Percentiles rank a stretch among this genome's conserved stretches.
Conservation (phyloP, 2,113 vertebrate genomes). For the Struthio camelus region DNA sequence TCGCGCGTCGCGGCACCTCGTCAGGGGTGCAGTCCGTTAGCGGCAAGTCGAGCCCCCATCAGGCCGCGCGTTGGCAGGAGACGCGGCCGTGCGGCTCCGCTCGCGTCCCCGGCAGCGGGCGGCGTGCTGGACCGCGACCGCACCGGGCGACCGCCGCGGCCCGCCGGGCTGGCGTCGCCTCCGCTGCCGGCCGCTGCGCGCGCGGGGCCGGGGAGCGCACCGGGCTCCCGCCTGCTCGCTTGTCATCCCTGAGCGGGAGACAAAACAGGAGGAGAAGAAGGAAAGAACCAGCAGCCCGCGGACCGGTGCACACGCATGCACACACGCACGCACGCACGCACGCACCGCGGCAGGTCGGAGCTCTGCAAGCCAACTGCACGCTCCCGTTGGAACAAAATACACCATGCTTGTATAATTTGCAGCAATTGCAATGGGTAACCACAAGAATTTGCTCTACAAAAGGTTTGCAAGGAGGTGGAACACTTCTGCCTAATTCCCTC, state of each 20-base stretch:
- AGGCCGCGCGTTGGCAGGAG: not conserved
- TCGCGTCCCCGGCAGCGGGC: no score
- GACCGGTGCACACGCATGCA: no score
- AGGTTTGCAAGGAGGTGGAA: constrained; percentile 45
- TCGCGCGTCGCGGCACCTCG: not conserved
- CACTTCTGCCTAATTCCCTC: constrained; percentile 44
- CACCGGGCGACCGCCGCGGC: no score
- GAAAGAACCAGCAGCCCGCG: not conserved
- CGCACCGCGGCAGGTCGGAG: not conserved
- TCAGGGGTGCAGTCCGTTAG: no score
- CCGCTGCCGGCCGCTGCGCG: no score
- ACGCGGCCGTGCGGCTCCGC: no score
- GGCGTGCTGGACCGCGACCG: no score
- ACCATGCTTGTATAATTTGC: constrained; percentile 38
- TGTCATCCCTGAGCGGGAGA: no score
- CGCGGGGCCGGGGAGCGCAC: no score
- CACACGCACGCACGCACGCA: not conserved
- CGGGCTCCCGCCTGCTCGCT: no score
- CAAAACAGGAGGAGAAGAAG: not conserved
- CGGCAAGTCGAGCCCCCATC: not conserved
- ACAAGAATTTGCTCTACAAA: constrained; percentile 44
- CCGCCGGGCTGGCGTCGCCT: no score
- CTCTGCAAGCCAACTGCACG: not conserved
- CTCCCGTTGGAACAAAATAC: not conserved
- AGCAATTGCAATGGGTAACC: constrained; percentile 47